Base-by-base conservation (phyloP, 2,113 vertebrate genomes). In the Epinephelus fuscoguttatus region DNA sequence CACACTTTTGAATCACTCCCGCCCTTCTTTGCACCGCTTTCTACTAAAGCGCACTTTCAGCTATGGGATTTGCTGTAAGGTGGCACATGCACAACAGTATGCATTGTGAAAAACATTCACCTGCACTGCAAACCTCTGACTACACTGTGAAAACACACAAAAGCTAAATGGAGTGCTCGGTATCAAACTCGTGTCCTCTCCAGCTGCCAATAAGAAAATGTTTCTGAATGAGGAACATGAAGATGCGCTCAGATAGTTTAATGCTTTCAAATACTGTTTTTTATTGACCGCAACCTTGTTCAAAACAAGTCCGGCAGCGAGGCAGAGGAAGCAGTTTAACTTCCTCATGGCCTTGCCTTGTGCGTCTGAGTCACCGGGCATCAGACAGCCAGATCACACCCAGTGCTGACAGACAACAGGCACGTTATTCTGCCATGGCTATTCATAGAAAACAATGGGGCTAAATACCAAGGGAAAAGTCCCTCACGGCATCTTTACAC, bases 301-400 rank as follows among this genome's bases (percentile, higher is more conserved):
- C 21, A 88, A 91, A 91, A 90, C 91, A 92, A 82, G 82, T 68
- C 80, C 62, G 45, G 80, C 47, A 40, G 75, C 6, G 81, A 85
- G 85, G 75, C 84, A 89, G 82, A 84, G 94, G 94, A 95, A 94
- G 84, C 45, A 25, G 62, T 72, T 55, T 19, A 45, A 91, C 92
- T 94, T 94, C 93, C 88, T 89, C 89, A 70, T 77, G 74, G 56
- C 53, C 72, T 33, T 40, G 81, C 86, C 92, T 88, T 92, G 91
- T 81, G 92, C 15, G 0, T 70, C 83, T 95, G 94, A 94, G 75
- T 94, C 94, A 95, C 67, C 15, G 75, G 76, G 50, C 50, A 52
- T 52, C 89, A 90, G 92, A 86, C 68, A 1, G 59, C 53, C 57
- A 25, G 50, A 49, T 87, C 80, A 80, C 81, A 72, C 82, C 79